A percentile compares a stretch with the other conserved stretches of the same genome.
These are phyloP conservation scores for Sylvilagus floridanus DNA, from an alignment of 2,797 vertebrate genomes.

Conservation along the genomic window DNA sequence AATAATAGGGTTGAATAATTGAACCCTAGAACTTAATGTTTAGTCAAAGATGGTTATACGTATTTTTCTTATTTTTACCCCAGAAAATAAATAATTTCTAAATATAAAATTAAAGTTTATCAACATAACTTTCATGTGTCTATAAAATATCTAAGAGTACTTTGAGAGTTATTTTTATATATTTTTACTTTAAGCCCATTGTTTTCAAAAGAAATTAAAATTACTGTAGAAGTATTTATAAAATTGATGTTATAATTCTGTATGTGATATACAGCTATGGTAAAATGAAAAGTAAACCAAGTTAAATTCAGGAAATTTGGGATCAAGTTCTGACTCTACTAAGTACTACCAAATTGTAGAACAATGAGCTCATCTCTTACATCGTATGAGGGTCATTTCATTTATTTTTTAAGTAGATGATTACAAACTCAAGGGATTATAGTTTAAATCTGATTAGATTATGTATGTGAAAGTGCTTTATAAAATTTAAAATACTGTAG, in stretches of 20 bases:
- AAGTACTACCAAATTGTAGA: background rate
- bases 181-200: background rate
- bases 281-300: background rate
- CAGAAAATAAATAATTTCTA: background rate
- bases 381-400: background rate
- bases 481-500: background rate
- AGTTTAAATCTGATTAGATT: slow-evolving; percentile 9
- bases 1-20: background rate
- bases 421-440: background rate
- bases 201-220: slow-evolving; percentile 23
- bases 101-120: background rate
- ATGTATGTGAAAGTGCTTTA: background rate
- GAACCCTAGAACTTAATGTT: background rate
- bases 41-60: background rate
- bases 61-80: background rate
- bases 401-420: background rate
- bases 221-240: background rate
- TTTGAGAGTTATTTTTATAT: background rate
- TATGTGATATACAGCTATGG: background rate
- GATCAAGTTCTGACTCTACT: background rate
- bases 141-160: background rate
- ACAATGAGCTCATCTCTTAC: background rate
- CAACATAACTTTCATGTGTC: background rate
- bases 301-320: background rate
- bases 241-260: background rate